Percentiles rank a stretch among this genome's conserved stretches.
Conservation (phyloP, 2,113 vertebrate species). For the Triplophysa tibetana region DNA sequence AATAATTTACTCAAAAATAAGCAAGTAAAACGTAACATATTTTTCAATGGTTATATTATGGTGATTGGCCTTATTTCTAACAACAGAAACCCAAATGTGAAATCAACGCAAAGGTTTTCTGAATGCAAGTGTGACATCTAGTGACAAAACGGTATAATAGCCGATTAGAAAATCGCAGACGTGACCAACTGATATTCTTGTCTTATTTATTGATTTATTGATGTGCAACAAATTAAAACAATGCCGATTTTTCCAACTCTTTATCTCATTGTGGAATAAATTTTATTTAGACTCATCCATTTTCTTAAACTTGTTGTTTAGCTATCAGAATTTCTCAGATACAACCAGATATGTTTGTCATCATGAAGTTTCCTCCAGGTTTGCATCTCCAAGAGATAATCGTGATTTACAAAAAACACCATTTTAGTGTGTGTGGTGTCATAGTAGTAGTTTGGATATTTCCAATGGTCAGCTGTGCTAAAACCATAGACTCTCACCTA, state of each 20-base stretch:
- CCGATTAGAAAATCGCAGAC: background rate
- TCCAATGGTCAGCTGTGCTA: slow-evolving; percentile 75
- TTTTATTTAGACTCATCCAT: background rate
- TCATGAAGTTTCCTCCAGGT: slow-evolving; percentile 79
- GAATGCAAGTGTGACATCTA: slow-evolving; percentile 25
- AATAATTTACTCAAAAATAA: no score
- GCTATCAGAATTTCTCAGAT: slow-evolving; percentile 63
- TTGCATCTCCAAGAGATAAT: slow-evolving; percentile 77
- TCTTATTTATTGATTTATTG: background rate
- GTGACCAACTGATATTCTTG: background rate
- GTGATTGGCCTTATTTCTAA: no score
- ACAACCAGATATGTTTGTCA: slow-evolving; percentile 76
- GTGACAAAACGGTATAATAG: background rate
- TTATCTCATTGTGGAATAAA: background rate
- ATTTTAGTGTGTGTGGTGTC: slow-evolving; percentile 68
- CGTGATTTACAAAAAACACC: slow-evolving; percentile 79
- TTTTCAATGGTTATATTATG: no score
- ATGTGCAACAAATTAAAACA: background rate
- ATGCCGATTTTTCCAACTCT: no score
- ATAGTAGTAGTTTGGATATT: slow-evolving; percentile 80
- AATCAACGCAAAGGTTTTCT: background rate
- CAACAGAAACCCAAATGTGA: no score
- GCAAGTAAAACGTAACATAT: no score
- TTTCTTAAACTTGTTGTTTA: background rate
- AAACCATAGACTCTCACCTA: slow-evolving; percentile 87